phyloP scores from a whole-genome alignment of 1,140 invertebrate genomes.

The Bombus difficillimus region DNA sequence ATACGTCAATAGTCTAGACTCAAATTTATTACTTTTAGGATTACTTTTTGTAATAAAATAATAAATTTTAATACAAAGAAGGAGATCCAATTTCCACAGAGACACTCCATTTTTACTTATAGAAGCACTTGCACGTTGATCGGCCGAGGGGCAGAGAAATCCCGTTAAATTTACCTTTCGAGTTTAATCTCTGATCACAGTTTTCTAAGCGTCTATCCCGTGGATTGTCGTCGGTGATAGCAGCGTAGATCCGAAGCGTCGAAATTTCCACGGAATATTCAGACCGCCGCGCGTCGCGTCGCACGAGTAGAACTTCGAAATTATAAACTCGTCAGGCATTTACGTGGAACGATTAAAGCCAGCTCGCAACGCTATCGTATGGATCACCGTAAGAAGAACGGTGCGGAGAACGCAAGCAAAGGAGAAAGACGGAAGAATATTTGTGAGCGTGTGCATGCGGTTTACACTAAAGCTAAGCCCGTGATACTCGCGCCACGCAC shows the following conservation, averaged over 20 bases:
- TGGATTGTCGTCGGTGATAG: conserved; percentile 35
- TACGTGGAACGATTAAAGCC: conserved; percentile 73
- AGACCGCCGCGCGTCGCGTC: conserved; percentile 51
- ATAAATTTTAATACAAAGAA: too few species aligned
- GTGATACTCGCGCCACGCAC: conserved; percentile 65
- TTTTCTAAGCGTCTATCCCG: conserved; percentile 43
- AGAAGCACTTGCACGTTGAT: background rate
- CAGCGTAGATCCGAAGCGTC: conserved; percentile 28
- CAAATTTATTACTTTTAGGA: background rate
- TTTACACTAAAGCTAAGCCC: conserved; percentile 71
- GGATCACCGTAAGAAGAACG: conserved; percentile 65
- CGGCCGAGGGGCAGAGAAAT: background rate
- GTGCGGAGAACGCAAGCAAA: conserved; percentile 1
- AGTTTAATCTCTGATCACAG: conserved; percentile 34
- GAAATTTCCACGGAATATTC: conserved; percentile 67
- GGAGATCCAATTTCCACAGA: background rate
- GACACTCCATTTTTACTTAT: background rate
- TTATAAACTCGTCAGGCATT: conserved; percentile 75
- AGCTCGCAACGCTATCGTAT: conserved; percentile 50
- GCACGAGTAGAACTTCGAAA: conserved; percentile 66
- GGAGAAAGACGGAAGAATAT: conserved; percentile 36
- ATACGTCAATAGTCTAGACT: too few species aligned
- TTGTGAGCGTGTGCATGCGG: conserved; percentile 48
- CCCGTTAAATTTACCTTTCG: conserved; percentile 4
- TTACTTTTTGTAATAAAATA: background rate